These are phyloP conservation scores for Molanna angustata DNA, from an alignment of 2,888 invertebrate genomes.

Conservation along the genomic window DNA sequence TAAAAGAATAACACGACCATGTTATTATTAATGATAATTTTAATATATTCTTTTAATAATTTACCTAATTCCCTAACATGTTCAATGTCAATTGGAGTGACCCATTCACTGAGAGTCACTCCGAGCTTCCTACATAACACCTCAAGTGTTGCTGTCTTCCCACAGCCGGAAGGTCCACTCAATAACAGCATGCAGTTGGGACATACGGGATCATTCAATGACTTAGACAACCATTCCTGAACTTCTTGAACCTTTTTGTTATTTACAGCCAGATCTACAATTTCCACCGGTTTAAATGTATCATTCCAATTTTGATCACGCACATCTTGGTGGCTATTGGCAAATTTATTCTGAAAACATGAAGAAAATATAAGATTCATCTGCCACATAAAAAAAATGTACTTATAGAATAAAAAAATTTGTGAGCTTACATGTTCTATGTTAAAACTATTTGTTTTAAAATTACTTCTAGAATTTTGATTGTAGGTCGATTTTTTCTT, in stretches of 20 bases:
- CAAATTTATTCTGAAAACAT: too few species aligned
- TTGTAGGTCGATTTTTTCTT: too few species aligned
- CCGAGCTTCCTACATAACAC: constrained; percentile 63
- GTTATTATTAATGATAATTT: too few species aligned
- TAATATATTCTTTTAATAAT: background rate
- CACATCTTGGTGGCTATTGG: too few species aligned
- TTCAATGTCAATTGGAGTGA: constrained; percentile 72
- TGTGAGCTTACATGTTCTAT: too few species aligned
- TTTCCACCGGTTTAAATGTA: constrained; percentile 55
- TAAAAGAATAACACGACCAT: too few species aligned
- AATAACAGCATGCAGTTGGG: constrained; percentile 62
- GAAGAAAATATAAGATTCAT: too few species aligned
- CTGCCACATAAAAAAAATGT: too few species aligned
- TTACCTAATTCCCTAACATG: constrained; percentile 54
- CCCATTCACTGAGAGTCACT: constrained; percentile 73
- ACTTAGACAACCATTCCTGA: constrained; percentile 60
- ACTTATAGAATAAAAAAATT: too few species aligned
- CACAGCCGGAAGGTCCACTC: constrained; percentile 81
- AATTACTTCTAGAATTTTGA: too few species aligned
- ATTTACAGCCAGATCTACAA: constrained; percentile 69
- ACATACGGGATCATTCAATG: constrained; percentile 36
- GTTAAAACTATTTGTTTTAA: too few species aligned
- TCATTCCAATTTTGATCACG: constrained; percentile 57
- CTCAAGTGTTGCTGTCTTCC: constrained; percentile 74
- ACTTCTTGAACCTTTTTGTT: constrained; percentile 72